phyloP scores from a whole-genome alignment of 1,140 invertebrate genomes.

The Diprion similis region DNA sequence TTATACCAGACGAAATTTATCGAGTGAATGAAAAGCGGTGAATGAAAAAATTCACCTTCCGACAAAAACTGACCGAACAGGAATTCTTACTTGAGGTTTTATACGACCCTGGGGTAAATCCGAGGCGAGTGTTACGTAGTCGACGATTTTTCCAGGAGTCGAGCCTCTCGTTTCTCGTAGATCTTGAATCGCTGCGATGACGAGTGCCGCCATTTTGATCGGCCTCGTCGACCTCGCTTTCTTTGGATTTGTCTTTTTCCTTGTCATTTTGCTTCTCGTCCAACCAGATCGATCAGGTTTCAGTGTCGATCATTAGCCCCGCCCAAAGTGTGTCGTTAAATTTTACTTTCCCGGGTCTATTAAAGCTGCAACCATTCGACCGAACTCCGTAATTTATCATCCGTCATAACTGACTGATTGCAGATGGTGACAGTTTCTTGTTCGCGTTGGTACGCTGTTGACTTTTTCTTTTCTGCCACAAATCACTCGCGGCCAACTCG shows the following conservation, averaged over 20 bases:
- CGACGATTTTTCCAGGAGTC: conserved; percentile 42
- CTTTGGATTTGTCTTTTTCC: neutral
- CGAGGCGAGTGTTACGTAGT: conserved; percentile 44
- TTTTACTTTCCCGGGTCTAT: no score
- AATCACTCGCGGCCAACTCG: neutral
- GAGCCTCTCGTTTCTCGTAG: conserved; percentile 45
- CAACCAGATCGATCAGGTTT: no score
- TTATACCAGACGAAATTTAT: neutral
- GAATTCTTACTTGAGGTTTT: conserved; percentile 45
- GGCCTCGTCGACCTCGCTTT: conserved; percentile 29
- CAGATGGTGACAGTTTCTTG: neutral
- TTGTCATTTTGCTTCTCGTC: conserved; percentile 16
- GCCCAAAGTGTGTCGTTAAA: no score
- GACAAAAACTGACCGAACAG: conserved; percentile 14
- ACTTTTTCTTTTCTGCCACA: neutral
- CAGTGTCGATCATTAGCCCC: no score
- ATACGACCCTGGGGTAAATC: conserved; percentile 35
- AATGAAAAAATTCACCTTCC: conserved; percentile 15
- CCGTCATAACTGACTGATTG: neutral
- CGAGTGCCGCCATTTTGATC: conserved; percentile 44
- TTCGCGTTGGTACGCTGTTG: neutral
- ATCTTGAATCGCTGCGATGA: conserved; percentile 47
- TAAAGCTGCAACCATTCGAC: no score
- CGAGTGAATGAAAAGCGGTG: neutral
- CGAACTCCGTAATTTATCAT: neutral